Base-by-base conservation (phyloP, 2,888 invertebrate species). In the Selenia dentaria region DNA sequence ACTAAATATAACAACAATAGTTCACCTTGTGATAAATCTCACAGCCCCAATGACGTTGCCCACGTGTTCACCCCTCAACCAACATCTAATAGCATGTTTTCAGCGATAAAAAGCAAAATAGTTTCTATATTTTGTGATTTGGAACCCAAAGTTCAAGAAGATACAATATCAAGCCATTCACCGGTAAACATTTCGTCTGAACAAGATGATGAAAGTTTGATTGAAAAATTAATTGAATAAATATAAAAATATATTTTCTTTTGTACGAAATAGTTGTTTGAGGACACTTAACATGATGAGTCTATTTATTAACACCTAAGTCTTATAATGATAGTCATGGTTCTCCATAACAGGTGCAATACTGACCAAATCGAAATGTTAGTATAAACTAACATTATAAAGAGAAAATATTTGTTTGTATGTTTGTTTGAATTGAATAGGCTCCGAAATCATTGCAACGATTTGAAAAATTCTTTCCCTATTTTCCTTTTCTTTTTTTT, bases 121-220 rank as follows among this genome's bases (percentile, higher is more conserved):
- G 68, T 50, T 28, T 69, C 77, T 0, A 67, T 79, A 25, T 78
- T 79, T 29, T 34, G 46, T 9, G 67, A 73, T 0, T 48, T 38
- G 5, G 59, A 59, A 12, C 45, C 38, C 8, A 41, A 46, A 22
- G 28, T 43, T 11, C 49, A 53, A 3, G 25, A 10, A 29, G 16
- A 36, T 2, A 14, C 34, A 31, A 20, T 50, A 6, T 51, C 45
- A 4, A 29, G 20, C 6, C 2, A 36, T 2, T 37, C 42, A 18
- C 38, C 38, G 6, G 8, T 22, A 2, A 22, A 8, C 8, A 8
- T 22, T 8, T 22, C 22, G 8, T 6, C 22, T 8, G 22, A 22
- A 22, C 22, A 22, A 8, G 25, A 10, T 25, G 63, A 62, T 2
- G 54, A 54, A n/a, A 37, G 59, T n/a, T 10, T 51, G 8, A 49